Evolutionary conservation across 1,140 invertebrate species (phyloP).

Genomic region (Tetramorium simillimum): DNA sequence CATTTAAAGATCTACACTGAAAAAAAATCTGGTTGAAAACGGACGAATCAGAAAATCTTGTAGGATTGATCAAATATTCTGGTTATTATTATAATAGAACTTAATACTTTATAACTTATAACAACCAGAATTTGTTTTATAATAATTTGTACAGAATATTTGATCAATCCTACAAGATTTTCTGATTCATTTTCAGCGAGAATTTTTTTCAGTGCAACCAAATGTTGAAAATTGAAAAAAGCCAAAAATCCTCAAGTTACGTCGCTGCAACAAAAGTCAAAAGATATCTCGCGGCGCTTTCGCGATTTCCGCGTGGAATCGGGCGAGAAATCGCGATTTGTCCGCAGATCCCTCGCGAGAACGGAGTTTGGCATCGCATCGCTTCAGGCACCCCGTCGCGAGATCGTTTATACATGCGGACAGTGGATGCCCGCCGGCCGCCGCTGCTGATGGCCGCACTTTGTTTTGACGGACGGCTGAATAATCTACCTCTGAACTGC

Average conservation of each 20-base stretch:
- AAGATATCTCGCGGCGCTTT: conserved; percentile 15
- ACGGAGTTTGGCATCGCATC: conserved; percentile 75
- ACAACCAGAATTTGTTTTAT: too few relatives aligned
- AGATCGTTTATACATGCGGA: conserved; percentile 79
- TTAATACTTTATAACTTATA: too few relatives aligned
- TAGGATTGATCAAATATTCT: too few relatives aligned
- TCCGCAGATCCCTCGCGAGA: conserved; percentile 25
- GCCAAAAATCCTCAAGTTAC: neutral
- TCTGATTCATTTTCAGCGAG: too few relatives aligned
- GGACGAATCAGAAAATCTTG: too few relatives aligned
- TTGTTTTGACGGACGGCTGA: conserved; percentile 82
- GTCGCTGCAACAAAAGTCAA: neutral
- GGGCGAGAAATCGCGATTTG: conserved; percentile 50
- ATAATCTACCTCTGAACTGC: conserved; percentile 78
- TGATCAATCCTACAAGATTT: too few relatives aligned
- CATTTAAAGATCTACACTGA: too few relatives aligned
- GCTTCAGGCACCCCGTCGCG: conserved; percentile 71
- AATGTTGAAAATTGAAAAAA: neutral
- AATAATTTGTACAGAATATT: too few relatives aligned
- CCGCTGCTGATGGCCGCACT: conserved; percentile 79
- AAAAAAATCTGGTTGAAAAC: too few relatives aligned
- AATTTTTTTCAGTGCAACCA: too few relatives aligned
- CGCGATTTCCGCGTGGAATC: conserved; percentile 13
- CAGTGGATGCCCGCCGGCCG: conserved; percentile 76
- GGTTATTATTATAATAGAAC: too few relatives aligned